Base-by-base conservation (phyloP, 1,140 invertebrate species). In the Hypothenemus hampei region DNA sequence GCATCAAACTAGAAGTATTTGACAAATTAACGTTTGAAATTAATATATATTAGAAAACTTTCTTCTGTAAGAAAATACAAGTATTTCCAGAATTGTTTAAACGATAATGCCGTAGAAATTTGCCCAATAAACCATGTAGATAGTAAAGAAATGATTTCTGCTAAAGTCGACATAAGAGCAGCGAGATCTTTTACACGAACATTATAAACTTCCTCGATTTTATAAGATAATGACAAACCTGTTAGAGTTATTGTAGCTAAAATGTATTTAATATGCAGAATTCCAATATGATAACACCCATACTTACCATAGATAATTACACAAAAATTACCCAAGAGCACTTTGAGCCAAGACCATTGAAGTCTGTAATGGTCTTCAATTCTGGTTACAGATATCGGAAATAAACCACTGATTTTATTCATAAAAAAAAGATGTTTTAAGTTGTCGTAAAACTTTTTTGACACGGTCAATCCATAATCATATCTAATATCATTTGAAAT, bases 31-130 rank as follows among this genome's bases (percentile, higher is more conserved):
- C 36, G 16, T 1, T 1, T 39, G 26, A 23, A 22, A 3, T 23
- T 13, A 2, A 11, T 10, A 43, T 23, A 4, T 11, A 15, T 11
- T 10, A 22, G 10, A 21, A 22, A 43, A 21, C 21, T 47, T 36
- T 46, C 51, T 19, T 46, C 46, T 6, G 21, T 20, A 6, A 54
- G 13, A 5, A 3, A 54, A 3, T 46, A 13, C n/a, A 54, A 16
- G 31, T 46, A 54, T 24, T 45, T 39, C 51, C 51, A 54, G 20
- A 45, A 54, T 21, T 54, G 31, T 16, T 54, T 39, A 29, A 54
- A 54, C 8, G 11, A 18, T 37, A 45, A 8, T 21, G 41, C 45
- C 19, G 21, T 22, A 7, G 33, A 54, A 5, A 31, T 20, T 37
- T 54, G 51, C n/a, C 51, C 51, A 8, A 54, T 29, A 8, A 54